Evolutionary conservation across 1,140 invertebrate species (phyloP), one percentile per base, ranked within the genome.

Genomic region (Psilanteris sp.): DNA sequence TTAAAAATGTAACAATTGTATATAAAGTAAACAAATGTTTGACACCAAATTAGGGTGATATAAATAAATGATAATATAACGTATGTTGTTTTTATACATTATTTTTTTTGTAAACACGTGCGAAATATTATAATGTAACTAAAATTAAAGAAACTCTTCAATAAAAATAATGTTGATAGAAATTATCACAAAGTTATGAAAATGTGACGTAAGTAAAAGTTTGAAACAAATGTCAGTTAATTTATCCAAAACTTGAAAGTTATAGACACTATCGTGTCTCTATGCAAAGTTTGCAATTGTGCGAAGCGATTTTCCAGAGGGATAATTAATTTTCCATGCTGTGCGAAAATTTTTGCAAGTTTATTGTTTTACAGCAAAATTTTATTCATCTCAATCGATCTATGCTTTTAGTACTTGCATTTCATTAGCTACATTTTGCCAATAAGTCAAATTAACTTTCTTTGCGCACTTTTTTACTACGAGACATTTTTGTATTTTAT

Each of bases 201-300:
- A 62, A 24, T 71, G 16, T 44, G 48, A 32, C 31, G 29, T 57
- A 16, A 55, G 55, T 37, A 24, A 54, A 55, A 71, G 55, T 62
- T 71, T 55, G 3, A 62, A 41, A 62, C 55, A 62, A 72, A 55
- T 72, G 48, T 62, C 55, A 71, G 55, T 71, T 55, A 62, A 71
- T 71, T 61, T 59, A 26, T 14, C 13, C 37, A 36, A 61, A 61
- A 59, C 20, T 70, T 29, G 11, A 55, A 62, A 54, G 29, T 62
- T 52, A 72, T 48, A 37, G 48, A 48, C 16, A 18, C 29, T 32
- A 62, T 41, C 34, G 24, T 43, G 57, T 55, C 57, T 57, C 41
- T 48, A 37, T 50, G 43, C 50, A 64, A 57, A 72, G 55, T 72
- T 62, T 72, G 57, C 68, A 57, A 57, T 72, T 64, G 62, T 18